These are phyloP conservation scores for Yponomeuta plumbellus DNA, from an alignment of 2,888 invertebrate genomes.

Conservation along the genomic window DNA sequence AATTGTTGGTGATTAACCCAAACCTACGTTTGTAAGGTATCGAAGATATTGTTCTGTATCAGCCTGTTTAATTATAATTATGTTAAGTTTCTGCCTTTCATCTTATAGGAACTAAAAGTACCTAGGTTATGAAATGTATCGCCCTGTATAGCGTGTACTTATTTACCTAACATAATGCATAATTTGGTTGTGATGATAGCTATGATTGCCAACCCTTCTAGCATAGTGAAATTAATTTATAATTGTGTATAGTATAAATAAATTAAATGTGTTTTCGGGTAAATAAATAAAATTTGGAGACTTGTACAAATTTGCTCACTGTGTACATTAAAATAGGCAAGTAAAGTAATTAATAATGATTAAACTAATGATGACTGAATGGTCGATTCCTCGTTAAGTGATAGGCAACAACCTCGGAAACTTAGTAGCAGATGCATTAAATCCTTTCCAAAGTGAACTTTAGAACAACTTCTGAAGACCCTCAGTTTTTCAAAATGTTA, in stretches of 20 bases:
- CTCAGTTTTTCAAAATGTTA: too few species aligned
- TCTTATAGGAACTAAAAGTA: conserved; percentile 25
- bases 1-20: too few species aligned
- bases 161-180: conserved; percentile 35
- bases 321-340: conserved; percentile 49
- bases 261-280: conserved; percentile 41
- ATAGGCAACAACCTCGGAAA: conserved; percentile 33
- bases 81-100: conserved; percentile 40
- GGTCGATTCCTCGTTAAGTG: conserved; percentile 69
- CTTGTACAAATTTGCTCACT: conserved; percentile 74
- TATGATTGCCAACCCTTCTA: conserved; percentile 70
- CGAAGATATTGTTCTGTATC: too few species aligned
- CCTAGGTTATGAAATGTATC: conserved; percentile 16
- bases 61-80: conserved; percentile 34
- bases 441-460: too few species aligned
- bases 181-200: conserved; percentile 74
- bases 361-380: conserved; percentile 58
- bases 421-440: not conserved
- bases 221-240: conserved; percentile 37
- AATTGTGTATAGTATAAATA: conserved; percentile 52
- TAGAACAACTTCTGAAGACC: too few species aligned
- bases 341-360: conserved; percentile 20
- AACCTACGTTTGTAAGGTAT: too few species aligned
- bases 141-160: conserved; percentile 3
- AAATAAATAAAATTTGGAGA: conserved; percentile 56